Evolutionary conservation across 2,113 vertebrate species (phyloP).

Genomic region (Callorhinus ursinus): DNA sequence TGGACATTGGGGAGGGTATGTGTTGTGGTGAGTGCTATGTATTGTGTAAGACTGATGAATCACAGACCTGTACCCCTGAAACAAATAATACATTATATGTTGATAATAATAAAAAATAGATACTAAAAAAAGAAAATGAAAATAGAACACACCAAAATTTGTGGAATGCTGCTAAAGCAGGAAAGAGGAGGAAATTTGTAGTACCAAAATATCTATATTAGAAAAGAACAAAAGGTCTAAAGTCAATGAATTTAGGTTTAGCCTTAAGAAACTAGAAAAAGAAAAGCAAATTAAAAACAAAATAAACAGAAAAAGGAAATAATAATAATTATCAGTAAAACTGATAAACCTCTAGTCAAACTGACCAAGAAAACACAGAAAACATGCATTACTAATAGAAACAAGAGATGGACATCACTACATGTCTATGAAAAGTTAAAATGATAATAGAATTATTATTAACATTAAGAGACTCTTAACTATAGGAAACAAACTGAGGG

Average conservation of each 20-base stretch:
- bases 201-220: not conserved
- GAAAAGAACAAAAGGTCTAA: constrained; percentile 5
- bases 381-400: not conserved
- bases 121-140: not conserved
- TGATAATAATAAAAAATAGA: too few relatives aligned
- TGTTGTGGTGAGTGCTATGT: too few relatives aligned
- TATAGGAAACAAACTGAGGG: too few relatives aligned
- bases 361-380: constrained; percentile 23
- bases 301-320: not conserved
- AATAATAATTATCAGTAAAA: constrained; percentile 1
- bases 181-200: not conserved
- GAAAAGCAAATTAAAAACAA: constrained; percentile 6
- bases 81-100: too few relatives aligned
- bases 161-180: not conserved
- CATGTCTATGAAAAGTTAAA: not conserved
- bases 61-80: too few relatives aligned
- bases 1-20: too few relatives aligned
- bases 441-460: not conserved
- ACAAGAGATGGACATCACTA: not conserved
- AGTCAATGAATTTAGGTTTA: not conserved
- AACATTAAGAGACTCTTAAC: not conserved
- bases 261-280: constrained; percentile 41
- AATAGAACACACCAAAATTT: not conserved
- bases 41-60: too few relatives aligned
- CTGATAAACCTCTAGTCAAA: constrained; percentile 1